These are phyloP conservation scores for Pantherophis alleghaniensis DNA, from an alignment of 2,797 vertebrate genomes.

Conservation along the genomic window DNA sequence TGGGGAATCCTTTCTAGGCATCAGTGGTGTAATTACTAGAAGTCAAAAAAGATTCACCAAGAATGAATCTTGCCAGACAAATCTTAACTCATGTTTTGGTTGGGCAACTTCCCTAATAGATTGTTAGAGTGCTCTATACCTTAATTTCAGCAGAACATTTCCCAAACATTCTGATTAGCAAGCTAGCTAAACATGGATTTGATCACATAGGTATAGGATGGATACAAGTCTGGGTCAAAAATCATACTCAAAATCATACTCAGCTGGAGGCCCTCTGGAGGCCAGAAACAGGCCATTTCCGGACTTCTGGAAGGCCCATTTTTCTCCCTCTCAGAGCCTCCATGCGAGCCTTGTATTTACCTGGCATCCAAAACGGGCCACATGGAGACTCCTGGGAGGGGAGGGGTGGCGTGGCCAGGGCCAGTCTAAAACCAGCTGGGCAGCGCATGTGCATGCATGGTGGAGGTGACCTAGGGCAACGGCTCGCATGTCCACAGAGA, in stretches of 20 bases:
- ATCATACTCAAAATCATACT: not conserved
- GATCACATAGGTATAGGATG: not conserved
- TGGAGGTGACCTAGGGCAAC: too few species aligned
- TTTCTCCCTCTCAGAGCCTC: too few species aligned
- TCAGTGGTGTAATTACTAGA: not conserved
- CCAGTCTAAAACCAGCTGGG: too few species aligned
- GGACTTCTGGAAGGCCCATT: too few species aligned
- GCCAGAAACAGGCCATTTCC: too few species aligned
- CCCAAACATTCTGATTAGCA: not conserved
- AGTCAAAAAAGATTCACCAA: not conserved
- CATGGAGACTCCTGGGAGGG: too few species aligned
- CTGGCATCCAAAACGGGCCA: too few species aligned
- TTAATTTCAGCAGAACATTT: not conserved
- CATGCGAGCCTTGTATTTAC: too few species aligned
- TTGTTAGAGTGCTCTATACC: not conserved
- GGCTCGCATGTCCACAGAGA: too few species aligned
- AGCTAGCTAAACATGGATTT: not conserved
- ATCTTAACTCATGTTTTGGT: not conserved
- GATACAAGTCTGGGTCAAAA: not conserved
- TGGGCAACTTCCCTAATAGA: not conserved
- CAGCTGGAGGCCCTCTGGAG: too few species aligned
- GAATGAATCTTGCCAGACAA: not conserved
- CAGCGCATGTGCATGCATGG: too few species aligned
- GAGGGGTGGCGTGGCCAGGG: too few species aligned
- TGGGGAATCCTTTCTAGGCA: not conserved